Base-by-base conservation (phyloP, 2,797 vertebrate genomes). In the Micrastur ruficollis region DNA sequence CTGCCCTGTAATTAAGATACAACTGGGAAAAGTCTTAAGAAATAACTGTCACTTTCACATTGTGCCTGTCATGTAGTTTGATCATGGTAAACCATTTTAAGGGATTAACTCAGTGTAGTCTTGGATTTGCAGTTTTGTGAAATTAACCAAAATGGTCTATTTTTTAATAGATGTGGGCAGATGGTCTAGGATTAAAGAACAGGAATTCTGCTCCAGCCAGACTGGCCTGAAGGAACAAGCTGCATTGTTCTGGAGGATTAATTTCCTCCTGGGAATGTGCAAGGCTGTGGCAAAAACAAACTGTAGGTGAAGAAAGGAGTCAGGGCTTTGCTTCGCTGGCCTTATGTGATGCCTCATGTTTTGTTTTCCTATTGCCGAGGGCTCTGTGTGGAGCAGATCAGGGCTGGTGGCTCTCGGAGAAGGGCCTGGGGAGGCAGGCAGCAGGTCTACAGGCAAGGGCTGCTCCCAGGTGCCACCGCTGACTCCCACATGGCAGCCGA, bases 1-100 rank as follows among this genome's bases (percentile, higher is more conserved):
- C 71, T 93, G 32, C 19, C 31, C 58, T 50, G 9, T 92, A 88
- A 93, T 95, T 94, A 94, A 81, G 59, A 71, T 31, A 67, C n/a
- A 49, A 55, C 14, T 61, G 44, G 42, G 72, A 89, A 81, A 81
- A 21, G 25, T 75, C 34, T 90, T 89, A 81, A 36, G 72, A 87
- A 88, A 49, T 63, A 95, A 58, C 75, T 89, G 78, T 67, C 71
- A 36, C 74, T 87, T 96, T 81, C 61, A 71, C 46, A 4, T 58
- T 67, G 29, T 31, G 8, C 13, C 46, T 66, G 34, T 52, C 58
- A 49, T 38, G 20, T 71, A 63, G 66, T 36, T 92, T 74, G 47
- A n/a, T 65, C 0, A 0, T 0, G 5, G 13, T 52, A 89, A 97
- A 67, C 13, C 13, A 25, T 82, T 91, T 92, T 56, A 75, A 1